These are phyloP conservation scores for Polydrusus pterygomalis DNA, from an alignment of 2,888 invertebrate species.

Conservation along the genomic window DNA sequence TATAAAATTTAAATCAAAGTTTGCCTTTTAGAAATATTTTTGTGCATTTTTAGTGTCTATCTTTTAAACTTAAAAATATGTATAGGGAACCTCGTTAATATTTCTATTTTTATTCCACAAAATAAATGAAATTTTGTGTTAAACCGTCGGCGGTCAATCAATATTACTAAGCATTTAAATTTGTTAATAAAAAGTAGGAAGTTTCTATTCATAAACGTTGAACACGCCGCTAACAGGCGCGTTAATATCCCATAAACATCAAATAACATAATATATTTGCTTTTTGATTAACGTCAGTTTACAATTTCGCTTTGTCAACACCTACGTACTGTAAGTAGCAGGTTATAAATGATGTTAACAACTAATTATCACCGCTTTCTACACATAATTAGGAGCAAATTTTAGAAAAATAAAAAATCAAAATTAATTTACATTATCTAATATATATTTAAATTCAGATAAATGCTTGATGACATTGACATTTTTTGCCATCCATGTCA, in stretches of 20 bases:
- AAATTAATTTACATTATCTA: neutral
- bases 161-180: too few relatives aligned
- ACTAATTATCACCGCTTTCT: neutral
- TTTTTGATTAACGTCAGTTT: slow-evolving; percentile 14
- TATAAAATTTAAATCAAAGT: too few relatives aligned
- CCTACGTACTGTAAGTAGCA: neutral
- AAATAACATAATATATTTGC: slow-evolving; percentile 4
- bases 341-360: neutral
- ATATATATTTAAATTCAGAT: neutral
- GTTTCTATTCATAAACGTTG: neutral
- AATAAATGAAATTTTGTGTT: too few relatives aligned
- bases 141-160: too few relatives aligned
- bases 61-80: too few relatives aligned
- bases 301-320: slow-evolving; percentile 15
- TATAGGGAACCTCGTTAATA: too few relatives aligned
- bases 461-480: neutral
- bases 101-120: too few relatives aligned
- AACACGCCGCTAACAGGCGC: neutral
- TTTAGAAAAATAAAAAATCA: neutral
- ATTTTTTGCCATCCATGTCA: neutral
- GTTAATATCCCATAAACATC: slow-evolving; percentile 16
- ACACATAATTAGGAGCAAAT: neutral
- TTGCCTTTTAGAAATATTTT: too few relatives aligned
- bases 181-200: too few relatives aligned
- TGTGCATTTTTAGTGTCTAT: too few relatives aligned